Evolutionary conservation across 2,113 vertebrate genomes (phyloP), one percentile per base, ranked within the genome.

Genomic region (Etheostoma cragini): DNA sequence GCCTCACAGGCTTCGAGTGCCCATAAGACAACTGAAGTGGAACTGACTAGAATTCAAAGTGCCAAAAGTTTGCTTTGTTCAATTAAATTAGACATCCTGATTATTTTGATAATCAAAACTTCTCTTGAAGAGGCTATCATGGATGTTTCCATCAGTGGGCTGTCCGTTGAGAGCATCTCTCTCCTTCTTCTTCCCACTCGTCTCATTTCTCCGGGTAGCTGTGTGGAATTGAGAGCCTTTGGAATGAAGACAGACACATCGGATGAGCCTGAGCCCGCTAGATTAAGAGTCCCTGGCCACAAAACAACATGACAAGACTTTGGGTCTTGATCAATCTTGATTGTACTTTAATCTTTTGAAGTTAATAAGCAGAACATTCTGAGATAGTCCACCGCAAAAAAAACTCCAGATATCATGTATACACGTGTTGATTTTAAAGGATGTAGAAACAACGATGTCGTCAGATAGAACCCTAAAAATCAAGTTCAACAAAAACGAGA

Each of bases 261-360:
- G 70, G 46, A 56, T 22, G 33, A 75, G 49, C 14, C 64, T 54
- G 52, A 72, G 65, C 33, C 73, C 81, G 76, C 86, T 49, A 84
- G 82, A 89, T 74, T n/a, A 83, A 1, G 3, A 76, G 68, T 58
- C 45, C 54, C 17, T 42, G 53, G 42, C 68, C 63, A 58, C 68
- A 78, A 72, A 81, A 71, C 8, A 38, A 86, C 76, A 88, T 88
- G 68, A 76, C 85, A 85, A 58, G 61, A 62, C 76, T 83, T 77
- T 74, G 50, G 56, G 49, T 86, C 79, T 63, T 71, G 46, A 30
- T 87, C 71, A 74, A 85, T 82, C 82, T 73, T 72, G 46, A 84
- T 54, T 68, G 50, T 85, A 42, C 79, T 53, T 72, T n/a, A 50
- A n/a, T 73, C 61, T 57, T 57, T 50, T 62, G 2, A 24, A 33